Evolutionary conservation across 2,797 vertebrate genomes (phyloP), one percentile per base, ranked within the genome.

Genomic region (Gymnothorax javanicus): DNA sequence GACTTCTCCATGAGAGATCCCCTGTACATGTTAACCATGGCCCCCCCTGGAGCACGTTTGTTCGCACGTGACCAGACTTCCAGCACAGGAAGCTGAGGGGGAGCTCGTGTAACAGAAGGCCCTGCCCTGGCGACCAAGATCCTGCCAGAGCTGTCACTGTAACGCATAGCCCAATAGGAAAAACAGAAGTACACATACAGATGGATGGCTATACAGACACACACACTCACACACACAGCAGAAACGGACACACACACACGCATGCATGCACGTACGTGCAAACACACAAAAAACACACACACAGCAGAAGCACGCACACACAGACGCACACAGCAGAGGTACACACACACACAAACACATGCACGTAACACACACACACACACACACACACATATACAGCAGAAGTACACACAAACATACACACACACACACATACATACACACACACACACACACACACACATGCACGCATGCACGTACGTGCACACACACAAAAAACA

Each of bases 281-380:
- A 23, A 54, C 57, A 50, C 5, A 43, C 8, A 58, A 25, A 17
- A 64, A 5, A 57, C 52, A 15, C 82, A 71, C 23, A 89, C 6
- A 20, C 17, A 20, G 25, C 8, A 59, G 27, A 71, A 33, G 71
- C 33, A 43, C 23, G 90, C 73, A 88, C 79, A 88, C 50, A 86
- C 0, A 89, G 4, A 20, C 6, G 33, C 33, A 43, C 33, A 43
- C 33, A 43, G 33, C 33, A 2, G 33, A 43, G 33, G 33, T 43
- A 43, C 33, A 43, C 33, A 81, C 1, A 17, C 13, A 15, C 59
- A 62, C 59, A 62, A 2, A 25, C 62, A 64, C 9, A 57, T 23
- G 7, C 82, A 71, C 23, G n/a, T n/a, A n/a, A 25, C 33, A 50
- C 8, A 59, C 60, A 71, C 60, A 85, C 33, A 43, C 23, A 90